Evolutionary conservation across 2,113 vertebrate genomes (phyloP), one percentile per base, ranked within the genome.

Genomic region (Gymnobelideus leadbeateri): DNA sequence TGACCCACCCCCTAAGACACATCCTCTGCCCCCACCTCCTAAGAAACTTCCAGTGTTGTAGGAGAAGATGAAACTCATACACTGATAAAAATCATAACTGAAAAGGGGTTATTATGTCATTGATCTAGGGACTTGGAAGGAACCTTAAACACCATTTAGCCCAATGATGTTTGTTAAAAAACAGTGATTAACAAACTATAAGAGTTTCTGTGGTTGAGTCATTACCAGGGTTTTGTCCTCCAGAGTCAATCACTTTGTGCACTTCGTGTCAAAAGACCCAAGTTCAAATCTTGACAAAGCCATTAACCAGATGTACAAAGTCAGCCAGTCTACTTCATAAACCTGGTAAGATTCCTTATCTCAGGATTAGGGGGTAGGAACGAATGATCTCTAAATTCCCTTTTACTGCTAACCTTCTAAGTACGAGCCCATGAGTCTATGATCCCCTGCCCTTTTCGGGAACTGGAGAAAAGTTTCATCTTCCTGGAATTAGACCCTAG

Each of bases 401-500:
- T 84, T 43, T 7, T 84, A 8, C 23, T 84, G 68, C 68, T 84
- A 43, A 84, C 68, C 6, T 84, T 84, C 68, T 84, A 84, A 43
- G 68, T 84, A 84, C 23, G 68, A 84, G 68, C 68, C 68, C 43
- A 84, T 84, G 95, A 97, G 49, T 94, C 96, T 97, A 96, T 97
- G 97, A 98, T 96, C 95, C 46, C 0, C 0, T 0, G 0, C 50
- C 95, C 90, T 89, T 89, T 94, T 31, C 89, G 31, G 91, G 0
- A 0, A 28, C 25, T 12, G 91, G 94, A 93, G 0, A 0, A 93
- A 96, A 96, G 55, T 0, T 0, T 97, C 96, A 52, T 92, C 89
- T 97, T 96, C 94, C 97, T 94, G 95, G 95, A 97, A 97, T 96
- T 96, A 95, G 91, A 37, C 25, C 54, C 89, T n/a, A 28, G 94